Conservation (phyloP, 1,140 invertebrate species). For the Drosophila nigromelanica region DNA sequence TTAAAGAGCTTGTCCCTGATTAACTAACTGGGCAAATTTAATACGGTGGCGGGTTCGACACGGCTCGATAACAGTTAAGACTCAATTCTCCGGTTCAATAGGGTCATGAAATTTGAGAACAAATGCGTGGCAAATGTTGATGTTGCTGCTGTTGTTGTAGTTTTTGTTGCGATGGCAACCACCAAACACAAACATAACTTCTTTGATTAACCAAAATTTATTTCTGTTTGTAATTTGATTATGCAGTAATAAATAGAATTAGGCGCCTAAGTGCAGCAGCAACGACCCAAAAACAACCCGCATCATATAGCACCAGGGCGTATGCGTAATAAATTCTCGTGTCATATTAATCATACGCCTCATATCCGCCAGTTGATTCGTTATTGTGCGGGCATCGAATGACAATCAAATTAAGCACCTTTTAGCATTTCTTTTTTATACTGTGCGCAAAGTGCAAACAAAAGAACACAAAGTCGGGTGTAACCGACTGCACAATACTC, state of each 20-base stretch:
- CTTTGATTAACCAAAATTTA: slow-evolving; percentile 34
- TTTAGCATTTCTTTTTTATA: neutral
- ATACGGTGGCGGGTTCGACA: too few species aligned
- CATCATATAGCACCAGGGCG: slow-evolving; percentile 39
- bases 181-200: slow-evolving; percentile 9
- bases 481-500: too few species aligned
- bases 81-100: too few species aligned
- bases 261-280: slow-evolving; percentile 8
- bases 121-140: neutral
- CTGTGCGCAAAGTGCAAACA: too few species aligned
- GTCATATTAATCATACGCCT: slow-evolving; percentile 62
- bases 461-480: too few species aligned
- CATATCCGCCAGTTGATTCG: slow-evolving; percentile 20
- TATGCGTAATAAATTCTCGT: slow-evolving; percentile 56
- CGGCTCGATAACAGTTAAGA: too few species aligned
- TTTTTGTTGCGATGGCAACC: slow-evolving; percentile 4
- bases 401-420: slow-evolving; percentile 31
- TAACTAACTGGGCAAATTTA: too few species aligned
- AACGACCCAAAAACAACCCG: slow-evolving; percentile 15
- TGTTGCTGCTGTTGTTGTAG: slow-evolving; percentile 3
- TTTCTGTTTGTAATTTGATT: slow-evolving; percentile 40
- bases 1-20: too few species aligned
- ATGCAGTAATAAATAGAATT: slow-evolving; percentile 41
- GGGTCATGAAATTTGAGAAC: slow-evolving; percentile 2
- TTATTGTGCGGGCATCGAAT: slow-evolving; percentile 7